Conservation (phyloP, 2,888 invertebrate species). For the Danaus chrysippus region DNA sequence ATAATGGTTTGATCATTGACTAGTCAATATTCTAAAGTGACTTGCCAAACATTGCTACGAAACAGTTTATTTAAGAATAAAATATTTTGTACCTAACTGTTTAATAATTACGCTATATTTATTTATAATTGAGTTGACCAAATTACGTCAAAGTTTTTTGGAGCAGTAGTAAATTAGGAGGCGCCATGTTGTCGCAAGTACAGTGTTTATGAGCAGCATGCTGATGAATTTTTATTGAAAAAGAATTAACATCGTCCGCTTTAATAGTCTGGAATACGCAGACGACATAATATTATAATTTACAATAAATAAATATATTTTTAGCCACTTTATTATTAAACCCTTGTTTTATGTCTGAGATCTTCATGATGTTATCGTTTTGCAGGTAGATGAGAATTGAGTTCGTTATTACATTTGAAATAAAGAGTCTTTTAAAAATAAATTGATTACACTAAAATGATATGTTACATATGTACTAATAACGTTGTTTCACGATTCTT, state of each 20-base stretch:
- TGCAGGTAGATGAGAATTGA: background rate
- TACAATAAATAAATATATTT: constrained; percentile 10
- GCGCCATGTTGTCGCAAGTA: constrained; percentile 43
- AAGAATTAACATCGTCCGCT: constrained; percentile 24
- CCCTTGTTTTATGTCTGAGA: background rate
- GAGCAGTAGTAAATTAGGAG: constrained; percentile 62
- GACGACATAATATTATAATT: constrained; percentile 16
- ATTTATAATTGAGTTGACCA: constrained; percentile 30
- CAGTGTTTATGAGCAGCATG: constrained; percentile 25
- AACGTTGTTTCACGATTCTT: too few species aligned
- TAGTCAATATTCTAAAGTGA: background rate
- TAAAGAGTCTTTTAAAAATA: constrained; percentile 3
- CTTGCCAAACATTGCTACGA: background rate
- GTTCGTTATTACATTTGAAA: background rate
- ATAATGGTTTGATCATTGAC: background rate
- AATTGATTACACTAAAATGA: background rate
- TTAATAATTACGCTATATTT: constrained; percentile 18
- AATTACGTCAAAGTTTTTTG: constrained; percentile 53
- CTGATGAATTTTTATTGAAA: constrained; percentile 29
- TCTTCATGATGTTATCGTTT: background rate
- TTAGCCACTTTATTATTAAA: background rate
- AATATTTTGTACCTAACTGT: constrained; percentile 31
- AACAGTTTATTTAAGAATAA: constrained; percentile 5
- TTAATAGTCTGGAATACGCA: constrained; percentile 15
- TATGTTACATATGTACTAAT: background rate